Base-by-base conservation (phyloP, 1,140 invertebrate species). In the Ips nitidus region DNA sequence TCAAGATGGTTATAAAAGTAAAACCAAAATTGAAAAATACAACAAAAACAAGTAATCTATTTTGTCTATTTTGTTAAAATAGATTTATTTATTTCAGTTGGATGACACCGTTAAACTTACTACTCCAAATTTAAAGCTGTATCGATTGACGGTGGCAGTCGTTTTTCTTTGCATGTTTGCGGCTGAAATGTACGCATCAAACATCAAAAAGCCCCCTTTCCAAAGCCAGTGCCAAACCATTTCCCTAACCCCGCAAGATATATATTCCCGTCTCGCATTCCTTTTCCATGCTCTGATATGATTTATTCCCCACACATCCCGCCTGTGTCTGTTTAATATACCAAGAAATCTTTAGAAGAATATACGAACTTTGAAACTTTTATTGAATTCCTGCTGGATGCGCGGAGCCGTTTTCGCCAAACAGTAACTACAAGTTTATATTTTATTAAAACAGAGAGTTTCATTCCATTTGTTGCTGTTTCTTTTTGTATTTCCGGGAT, bases 291-390 rank as follows among this genome's bases (percentile, higher is more conserved):
- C 43, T 22, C 39, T 36, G 8, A 58, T 57, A 66, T 66, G 64
- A 66, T 66, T 66, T 66, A 66, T 66, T 66, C 64, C 41, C 53
- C 55, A 50, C 42, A 66, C 42, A 57, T 66, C n/a, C 22, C 53
- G 53, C 43, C 53, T 6, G 36, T 40, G 64, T 58, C 64, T 66
- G 64, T 45, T 58, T 66, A 58, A 66, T 66, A 66, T 66, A 45
- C 42, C 64, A 66, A 43, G 53, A 66, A 66, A 66, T 66, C 53
- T 66, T 66, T 38, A 43, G 62, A 56, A 8, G 52, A 65, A 65
- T 43, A 65, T 65, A 55, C 52, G 52, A 55, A 65, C 62, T 65
- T 65, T 65, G 62, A 55, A 65, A 65, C 52, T 65, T 65, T 65
- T 65, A 65, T 65, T 65, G 62, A 65, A 65, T 65, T 63, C 50